A percentile compares a stretch with the other conserved stretches of the same genome.
Conservation (phyloP, 2,888 invertebrate genomes). For the Lasioglossum pauxillum region DNA sequence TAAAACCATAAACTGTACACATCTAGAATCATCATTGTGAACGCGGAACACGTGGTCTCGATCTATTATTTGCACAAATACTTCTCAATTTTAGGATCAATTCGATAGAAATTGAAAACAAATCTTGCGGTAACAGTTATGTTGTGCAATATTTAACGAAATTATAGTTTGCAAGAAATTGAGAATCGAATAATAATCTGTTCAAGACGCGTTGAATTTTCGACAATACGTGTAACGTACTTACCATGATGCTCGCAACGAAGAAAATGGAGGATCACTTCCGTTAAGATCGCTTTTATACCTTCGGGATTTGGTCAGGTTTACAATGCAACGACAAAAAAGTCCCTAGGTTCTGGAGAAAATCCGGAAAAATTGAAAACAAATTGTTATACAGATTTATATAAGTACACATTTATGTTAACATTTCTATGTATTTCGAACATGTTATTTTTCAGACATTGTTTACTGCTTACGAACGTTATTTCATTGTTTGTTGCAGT, state of each 20-base stretch:
- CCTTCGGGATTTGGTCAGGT: too few relatives aligned
- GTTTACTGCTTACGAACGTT: not conserved
- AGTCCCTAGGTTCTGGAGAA: not conserved
- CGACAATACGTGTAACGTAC: conserved; percentile 49
- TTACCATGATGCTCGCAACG: conserved; percentile 73
- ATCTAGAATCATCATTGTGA: conserved; percentile 88
- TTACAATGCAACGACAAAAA: conserved; percentile 4
- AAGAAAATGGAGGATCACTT: conserved; percentile 76
- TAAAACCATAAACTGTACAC: conserved; percentile 88
- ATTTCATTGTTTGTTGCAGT: too few relatives aligned
- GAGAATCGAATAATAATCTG: not conserved
- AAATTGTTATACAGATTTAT: not conserved
- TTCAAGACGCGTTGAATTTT: conserved; percentile 39
- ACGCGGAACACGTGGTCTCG: not conserved
- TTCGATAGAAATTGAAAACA: not conserved
- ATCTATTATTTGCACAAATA: not conserved
- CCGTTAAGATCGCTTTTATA: conserved; percentile 38
- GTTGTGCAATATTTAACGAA: not conserved
- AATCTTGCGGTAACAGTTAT: not conserved
- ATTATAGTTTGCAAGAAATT: not conserved
- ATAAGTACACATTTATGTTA: not conserved
- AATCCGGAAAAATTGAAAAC: not conserved
- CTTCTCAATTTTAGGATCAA: not conserved
- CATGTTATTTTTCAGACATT: not conserved
- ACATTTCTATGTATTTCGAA: not conserved